A percentile compares a stretch with the other conserved stretches of the same genome.
Evolutionary conservation across 2,113 vertebrate species (phyloP).

Genomic region (Emberiza fucata): DNA sequence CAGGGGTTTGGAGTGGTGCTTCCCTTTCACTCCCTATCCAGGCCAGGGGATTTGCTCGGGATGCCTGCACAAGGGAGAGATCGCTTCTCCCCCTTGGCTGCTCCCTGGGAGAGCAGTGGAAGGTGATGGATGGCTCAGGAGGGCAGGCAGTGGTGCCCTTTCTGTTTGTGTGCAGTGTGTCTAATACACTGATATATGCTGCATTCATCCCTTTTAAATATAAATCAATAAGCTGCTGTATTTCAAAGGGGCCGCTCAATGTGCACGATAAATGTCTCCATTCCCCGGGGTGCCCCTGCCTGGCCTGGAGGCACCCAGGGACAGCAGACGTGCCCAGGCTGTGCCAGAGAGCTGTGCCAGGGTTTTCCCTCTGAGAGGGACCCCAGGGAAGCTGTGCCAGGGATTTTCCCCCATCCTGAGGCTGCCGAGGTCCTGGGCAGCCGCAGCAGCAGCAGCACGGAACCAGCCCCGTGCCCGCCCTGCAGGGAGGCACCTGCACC

Average conservation of each 20-base stretch:
- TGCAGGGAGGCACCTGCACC: background rate
- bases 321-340: background rate
- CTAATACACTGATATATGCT: conserved; percentile 62
- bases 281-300: background rate
- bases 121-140: conserved; percentile 25
- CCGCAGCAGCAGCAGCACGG: background rate
- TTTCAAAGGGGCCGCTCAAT: conserved; percentile 15
- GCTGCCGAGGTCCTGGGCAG: background rate
- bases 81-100: background rate
- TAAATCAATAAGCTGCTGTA: conserved; percentile 60
- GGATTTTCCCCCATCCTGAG: background rate
- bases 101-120: background rate
- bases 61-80: background rate
- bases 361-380: background rate
- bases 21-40: rapidly evolving
- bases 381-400: background rate
- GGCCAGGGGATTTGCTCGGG: rapidly evolving
- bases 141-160: conserved; percentile 35
- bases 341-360: background rate
- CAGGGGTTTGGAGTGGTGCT: background rate
- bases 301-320: background rate
- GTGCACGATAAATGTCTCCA: conserved; percentile 17
- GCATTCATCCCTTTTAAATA: conserved; percentile 56
- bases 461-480: background rate
- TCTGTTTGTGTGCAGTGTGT: conserved; percentile 51